Conservation (phyloP, 2,113 vertebrate genomes). For the Hydrochoerus hydrochaeris region DNA sequence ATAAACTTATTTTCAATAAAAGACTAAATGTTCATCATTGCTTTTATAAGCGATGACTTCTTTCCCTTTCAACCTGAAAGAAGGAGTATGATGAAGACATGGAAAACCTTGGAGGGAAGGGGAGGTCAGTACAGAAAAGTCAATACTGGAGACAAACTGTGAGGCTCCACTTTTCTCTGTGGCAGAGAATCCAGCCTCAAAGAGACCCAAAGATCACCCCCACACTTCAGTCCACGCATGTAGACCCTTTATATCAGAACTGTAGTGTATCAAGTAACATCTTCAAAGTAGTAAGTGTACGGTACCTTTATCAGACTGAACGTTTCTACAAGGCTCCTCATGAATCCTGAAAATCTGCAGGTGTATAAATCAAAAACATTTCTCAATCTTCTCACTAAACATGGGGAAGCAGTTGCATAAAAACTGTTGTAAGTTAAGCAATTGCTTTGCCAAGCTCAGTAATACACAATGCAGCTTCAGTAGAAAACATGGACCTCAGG, state of each 20-base stretch:
- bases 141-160: not conserved
- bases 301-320: not conserved
- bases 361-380: not conserved
- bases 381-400: not conserved
- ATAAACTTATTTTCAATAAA: not conserved
- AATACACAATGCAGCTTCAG: not conserved
- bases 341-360: not conserved
- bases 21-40: not conserved
- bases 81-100: not conserved
- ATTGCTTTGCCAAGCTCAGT: not conserved
- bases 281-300: not conserved
- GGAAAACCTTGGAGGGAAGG: not conserved
- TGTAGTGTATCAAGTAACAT: not conserved
- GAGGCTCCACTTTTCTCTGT: no score
- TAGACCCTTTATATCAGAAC: accelerated
- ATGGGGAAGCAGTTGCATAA: not conserved
- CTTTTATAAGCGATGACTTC: not conserved
- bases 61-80: not conserved
- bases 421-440: not conserved
- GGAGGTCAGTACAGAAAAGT: not conserved
- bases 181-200: not conserved
- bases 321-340: not conserved
- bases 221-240: not conserved
- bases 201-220: not conserved
- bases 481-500: not conserved